Percentiles rank a stretch among this genome's conserved stretches.
phyloP scores from a whole-genome alignment of 2,888 invertebrate genomes.

The Campoplex capitator region DNA sequence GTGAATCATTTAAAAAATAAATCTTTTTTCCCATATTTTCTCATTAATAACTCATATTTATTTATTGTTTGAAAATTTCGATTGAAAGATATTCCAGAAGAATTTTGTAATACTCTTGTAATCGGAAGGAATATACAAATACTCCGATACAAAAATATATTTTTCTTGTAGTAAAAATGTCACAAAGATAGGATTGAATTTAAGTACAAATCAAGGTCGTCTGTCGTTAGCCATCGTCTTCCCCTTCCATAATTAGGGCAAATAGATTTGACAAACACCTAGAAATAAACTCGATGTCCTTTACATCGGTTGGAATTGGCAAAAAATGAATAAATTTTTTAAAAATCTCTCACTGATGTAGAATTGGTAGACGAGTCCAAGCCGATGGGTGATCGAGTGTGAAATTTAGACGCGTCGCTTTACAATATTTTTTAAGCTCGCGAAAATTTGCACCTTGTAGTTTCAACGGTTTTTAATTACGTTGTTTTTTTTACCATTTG shows the following conservation, averaged over 20 bases:
- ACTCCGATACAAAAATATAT: conserved; percentile 64
- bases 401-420: conserved; percentile 53
- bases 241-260: conserved; percentile 60
- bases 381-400: conserved; percentile 67
- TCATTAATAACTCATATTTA: background rate
- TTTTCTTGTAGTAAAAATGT: conserved; percentile 65
- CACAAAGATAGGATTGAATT: conserved; percentile 61
- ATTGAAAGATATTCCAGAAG: background rate
- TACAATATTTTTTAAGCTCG: conserved; percentile 48
- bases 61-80: background rate
- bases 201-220: conserved; percentile 68
- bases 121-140: conserved; percentile 25
- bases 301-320: conserved; percentile 15
- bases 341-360: conserved; percentile 22
- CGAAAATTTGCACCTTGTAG: conserved; percentile 43
- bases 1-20: background rate
- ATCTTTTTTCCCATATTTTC: background rate
- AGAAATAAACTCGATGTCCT: conserved; percentile 32
- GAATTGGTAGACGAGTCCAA: conserved; percentile 32
- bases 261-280: conserved; percentile 57
- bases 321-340: background rate
- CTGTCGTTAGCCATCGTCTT: conserved; percentile 69
- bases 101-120: conserved; percentile 4
- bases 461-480: conserved; percentile 18
- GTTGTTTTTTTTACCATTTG: background rate